Evolutionary conservation across 2,888 invertebrate species (phyloP).

Genomic region (Idaea aversata): DNA sequence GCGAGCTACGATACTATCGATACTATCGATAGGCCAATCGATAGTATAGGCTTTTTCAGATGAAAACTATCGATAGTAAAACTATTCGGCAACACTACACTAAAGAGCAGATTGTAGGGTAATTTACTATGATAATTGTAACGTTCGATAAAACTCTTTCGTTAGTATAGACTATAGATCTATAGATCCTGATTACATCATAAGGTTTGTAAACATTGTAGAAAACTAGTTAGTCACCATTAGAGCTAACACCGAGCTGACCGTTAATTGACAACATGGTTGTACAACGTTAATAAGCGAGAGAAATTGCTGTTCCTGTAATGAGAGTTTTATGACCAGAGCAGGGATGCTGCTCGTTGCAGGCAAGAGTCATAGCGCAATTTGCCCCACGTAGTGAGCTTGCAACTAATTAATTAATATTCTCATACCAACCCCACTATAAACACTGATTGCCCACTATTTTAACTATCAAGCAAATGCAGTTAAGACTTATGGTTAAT

Average conservation of each 20-base stretch:
- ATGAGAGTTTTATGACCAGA: constrained; percentile 56
- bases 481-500: not conserved
- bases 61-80: too few relatives aligned
- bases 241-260: constrained; percentile 27
- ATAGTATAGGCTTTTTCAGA: too few relatives aligned
- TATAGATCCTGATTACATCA: not conserved
- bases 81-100: too few relatives aligned
- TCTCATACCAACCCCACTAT: constrained; percentile 36
- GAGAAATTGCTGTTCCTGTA: constrained; percentile 54
- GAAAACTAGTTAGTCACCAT: constrained; percentile 18
- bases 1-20: too few relatives aligned
- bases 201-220: constrained; percentile 5
- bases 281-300: constrained; percentile 55
- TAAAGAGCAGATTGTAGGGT: too few relatives aligned
- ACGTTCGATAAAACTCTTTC: not conserved
- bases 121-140: not conserved
- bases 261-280: constrained; percentile 50
- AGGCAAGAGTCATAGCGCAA: constrained; percentile 50
- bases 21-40: too few relatives aligned
- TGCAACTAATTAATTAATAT: constrained; percentile 48
- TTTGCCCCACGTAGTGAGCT: constrained; percentile 44
- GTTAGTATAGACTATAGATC: too few relatives aligned
- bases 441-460: constrained; percentile 40
- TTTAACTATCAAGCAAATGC: constrained; percentile 13
- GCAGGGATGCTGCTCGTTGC: constrained; percentile 36